These are phyloP conservation scores for Drosophila cardini DNA, from an alignment of 1,140 invertebrate genomes.

Conservation along the genomic window DNA sequence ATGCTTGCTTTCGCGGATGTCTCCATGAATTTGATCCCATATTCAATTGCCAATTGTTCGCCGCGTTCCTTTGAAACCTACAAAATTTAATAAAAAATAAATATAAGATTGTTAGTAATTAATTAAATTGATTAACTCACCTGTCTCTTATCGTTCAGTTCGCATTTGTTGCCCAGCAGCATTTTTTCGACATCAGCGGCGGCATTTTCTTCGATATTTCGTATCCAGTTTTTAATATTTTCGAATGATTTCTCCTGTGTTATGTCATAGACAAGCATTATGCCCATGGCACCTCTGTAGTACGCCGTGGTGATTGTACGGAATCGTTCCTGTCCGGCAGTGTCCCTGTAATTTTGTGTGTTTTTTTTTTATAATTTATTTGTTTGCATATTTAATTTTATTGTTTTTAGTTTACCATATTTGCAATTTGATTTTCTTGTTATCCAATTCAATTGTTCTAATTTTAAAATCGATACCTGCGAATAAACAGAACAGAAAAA, in stretches of 20 bases:
- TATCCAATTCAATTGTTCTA: constrained; percentile 98
- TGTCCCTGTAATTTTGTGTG: constrained; percentile 89
- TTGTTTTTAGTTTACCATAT: constrained; percentile 91
- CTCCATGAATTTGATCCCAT: constrained; percentile 97
- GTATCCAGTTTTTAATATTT: constrained; percentile 99
- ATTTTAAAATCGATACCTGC: constrained; percentile 99
- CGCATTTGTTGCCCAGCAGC: constrained; percentile 97
- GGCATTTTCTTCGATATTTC: constrained; percentile 99
- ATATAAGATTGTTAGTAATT: neutral
- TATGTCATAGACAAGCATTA: constrained; percentile 99
- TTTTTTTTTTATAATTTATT: neutral
- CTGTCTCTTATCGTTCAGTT: constrained; percentile 94
- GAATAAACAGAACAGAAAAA: constrained; percentile 78
- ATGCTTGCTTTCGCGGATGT: constrained; percentile 96
- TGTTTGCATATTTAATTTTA: neutral
- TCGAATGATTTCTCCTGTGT: constrained; percentile 99
- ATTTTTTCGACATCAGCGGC: constrained; percentile 98
- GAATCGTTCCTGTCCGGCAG: constrained; percentile 98
- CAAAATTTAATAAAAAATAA: constrained; percentile 24
- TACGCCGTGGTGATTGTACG: constrained; percentile 99
- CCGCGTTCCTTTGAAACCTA: constrained; percentile 89
- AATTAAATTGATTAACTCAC: constrained; percentile 85
- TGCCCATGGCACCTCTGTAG: constrained; percentile 99
- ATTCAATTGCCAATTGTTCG: constrained; percentile 93
- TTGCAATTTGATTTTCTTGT: constrained; percentile 99